These are phyloP conservation scores for Wasmannia auropunctata DNA, from an alignment of 1,140 invertebrate species.

Conservation along the genomic window DNA sequence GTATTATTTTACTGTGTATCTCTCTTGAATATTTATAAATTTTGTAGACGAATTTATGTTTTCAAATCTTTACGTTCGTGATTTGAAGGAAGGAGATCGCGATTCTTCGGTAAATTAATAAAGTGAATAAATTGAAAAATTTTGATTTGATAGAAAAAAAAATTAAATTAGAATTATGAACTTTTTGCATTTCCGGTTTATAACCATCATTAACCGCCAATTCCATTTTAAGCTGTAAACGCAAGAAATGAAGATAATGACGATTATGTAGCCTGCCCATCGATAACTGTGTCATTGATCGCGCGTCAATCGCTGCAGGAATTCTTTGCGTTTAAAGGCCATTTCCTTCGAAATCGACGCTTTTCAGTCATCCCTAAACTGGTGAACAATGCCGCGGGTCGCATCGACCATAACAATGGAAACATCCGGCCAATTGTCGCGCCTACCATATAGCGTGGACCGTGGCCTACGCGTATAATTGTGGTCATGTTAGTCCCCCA, in stretches of 20 bases:
- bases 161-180: neutral
- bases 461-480: constrained; percentile 66
- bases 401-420: constrained; percentile 79
- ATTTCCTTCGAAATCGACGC: constrained; percentile 76
- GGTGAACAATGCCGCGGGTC: constrained; percentile 76
- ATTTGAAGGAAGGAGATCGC: neutral
- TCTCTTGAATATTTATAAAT: neutral
- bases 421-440: constrained; percentile 84
- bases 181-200: neutral
- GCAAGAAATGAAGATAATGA: constrained; percentile 42
- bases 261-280: constrained; percentile 32
- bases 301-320: constrained; percentile 62
- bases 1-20: neutral
- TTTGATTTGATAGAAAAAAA: neutral
- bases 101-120: neutral
- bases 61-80: neutral
- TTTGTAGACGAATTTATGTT: neutral
- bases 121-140: neutral
- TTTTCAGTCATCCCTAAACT: constrained; percentile 75
- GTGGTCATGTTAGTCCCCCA: constrained; percentile 70
- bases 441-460: constrained; percentile 68
- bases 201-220: neutral
- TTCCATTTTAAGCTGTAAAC: neutral
- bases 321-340: constrained; percentile 66
- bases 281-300: constrained; percentile 36